Evolutionary conservation across 2,888 invertebrate species (phyloP).

Genomic region (Orthosia gothica): DNA sequence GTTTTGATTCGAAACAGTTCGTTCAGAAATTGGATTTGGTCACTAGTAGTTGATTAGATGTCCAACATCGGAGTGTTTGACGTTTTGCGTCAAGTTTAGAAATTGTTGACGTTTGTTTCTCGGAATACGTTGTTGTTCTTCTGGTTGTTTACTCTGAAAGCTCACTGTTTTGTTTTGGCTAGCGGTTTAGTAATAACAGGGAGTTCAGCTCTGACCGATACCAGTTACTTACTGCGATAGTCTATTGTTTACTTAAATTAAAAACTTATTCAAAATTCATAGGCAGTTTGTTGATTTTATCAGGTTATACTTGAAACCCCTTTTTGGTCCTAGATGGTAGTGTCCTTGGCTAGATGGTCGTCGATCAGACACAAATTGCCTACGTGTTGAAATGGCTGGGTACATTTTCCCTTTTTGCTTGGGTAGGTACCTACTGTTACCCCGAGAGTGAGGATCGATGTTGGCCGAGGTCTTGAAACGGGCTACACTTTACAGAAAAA

Average conservation of each 20-base stretch:
- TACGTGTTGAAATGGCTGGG: background rate
- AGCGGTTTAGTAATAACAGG: slow-evolving; percentile 2
- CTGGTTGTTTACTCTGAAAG: slow-evolving; percentile 17
- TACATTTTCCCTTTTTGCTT: background rate
- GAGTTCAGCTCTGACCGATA: background rate
- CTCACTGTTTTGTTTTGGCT: slow-evolving; percentile 10
- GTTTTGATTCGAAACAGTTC: slow-evolving; percentile 62
- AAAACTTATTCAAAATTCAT: background rate
- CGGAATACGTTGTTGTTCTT: slow-evolving; percentile 21
- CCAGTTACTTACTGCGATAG: too few relatives aligned
- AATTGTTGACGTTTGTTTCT: slow-evolving; percentile 54
- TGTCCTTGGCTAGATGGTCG: background rate
- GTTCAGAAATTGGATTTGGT: slow-evolving; percentile 60
- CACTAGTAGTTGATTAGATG: slow-evolving; percentile 53
- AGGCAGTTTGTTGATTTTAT: background rate
- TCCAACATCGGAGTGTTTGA: slow-evolving; percentile 43
- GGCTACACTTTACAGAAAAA: background rate
- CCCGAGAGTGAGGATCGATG: too few relatives aligned
- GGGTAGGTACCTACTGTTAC: background rate
- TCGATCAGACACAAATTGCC: background rate
- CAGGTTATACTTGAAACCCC: background rate
- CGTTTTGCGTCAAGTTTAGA: slow-evolving; percentile 50
- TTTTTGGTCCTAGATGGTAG: background rate
- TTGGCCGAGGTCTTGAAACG: background rate
- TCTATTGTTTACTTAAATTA: background rate